Conservation (phyloP, 2,888 invertebrate species). For the Microctonus brassicae region DNA sequence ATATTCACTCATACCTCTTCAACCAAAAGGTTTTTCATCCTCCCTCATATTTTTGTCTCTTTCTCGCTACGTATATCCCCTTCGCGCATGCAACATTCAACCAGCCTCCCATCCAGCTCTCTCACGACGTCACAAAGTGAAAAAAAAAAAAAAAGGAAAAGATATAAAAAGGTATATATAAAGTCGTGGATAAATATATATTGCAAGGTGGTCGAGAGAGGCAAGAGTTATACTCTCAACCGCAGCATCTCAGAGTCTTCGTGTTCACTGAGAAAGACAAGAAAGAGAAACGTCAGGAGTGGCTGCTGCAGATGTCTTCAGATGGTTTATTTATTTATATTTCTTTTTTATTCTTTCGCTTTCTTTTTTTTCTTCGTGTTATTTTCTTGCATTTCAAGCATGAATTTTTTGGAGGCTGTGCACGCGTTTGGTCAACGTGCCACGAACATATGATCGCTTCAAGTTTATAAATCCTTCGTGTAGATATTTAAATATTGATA, state of each 20-base stretch:
- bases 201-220: too few species aligned
- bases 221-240: not conserved
- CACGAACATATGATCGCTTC: not conserved
- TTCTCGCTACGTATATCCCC: not conserved
- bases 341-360: not conserved
- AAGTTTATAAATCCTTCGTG: too few species aligned
- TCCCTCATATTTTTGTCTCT: not conserved
- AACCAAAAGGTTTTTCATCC: constrained; percentile 8
- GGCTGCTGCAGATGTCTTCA: not conserved
- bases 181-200: too few species aligned
- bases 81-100: not conserved
- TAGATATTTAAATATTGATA: too few species aligned
- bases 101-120: not conserved
- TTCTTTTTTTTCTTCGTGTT: not conserved
- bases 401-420: too few species aligned
- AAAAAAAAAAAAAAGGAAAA: not conserved
- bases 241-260: not conserved
- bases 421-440: not conserved
- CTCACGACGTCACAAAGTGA: not conserved
- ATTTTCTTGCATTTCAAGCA: not conserved
- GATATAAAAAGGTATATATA: not conserved
- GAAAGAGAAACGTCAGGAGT: not conserved
- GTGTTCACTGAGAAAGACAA: not conserved
- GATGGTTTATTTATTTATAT: not conserved
- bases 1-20: not conserved